These are phyloP conservation scores for Halisarca cf. caerulea DNA, from an alignment of 37 sponge, comb jelly and placozoan species.

Conservation along the genomic window DNA sequence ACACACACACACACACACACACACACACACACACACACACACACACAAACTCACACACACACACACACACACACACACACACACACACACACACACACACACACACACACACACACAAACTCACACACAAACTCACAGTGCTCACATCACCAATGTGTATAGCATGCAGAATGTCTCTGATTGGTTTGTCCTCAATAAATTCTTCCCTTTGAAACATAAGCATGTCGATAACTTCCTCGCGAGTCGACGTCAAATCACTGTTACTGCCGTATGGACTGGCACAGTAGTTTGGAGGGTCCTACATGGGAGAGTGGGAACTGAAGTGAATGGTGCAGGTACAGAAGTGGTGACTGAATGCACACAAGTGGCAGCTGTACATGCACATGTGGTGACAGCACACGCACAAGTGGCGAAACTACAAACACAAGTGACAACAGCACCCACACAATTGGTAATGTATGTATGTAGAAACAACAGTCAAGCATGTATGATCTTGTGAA, in stretches of 20 bases:
- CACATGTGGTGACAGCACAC: too few species aligned
- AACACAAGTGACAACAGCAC: too few species aligned
- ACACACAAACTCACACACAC: conserved; percentile 5
- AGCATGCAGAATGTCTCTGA: background rate
- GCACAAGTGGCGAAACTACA: too few species aligned
- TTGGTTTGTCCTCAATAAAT: background rate
- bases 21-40: conserved; percentile 1
- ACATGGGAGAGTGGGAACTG: too few species aligned
- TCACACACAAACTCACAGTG: background rate
- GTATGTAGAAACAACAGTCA: too few species aligned
- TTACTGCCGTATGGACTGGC: background rate
- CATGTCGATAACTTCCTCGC: background rate
- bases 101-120: background rate
- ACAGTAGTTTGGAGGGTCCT: background rate
- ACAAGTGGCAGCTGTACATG: too few species aligned
- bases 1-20: conserved; percentile 13
- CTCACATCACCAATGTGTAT: background rate
- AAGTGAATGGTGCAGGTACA: too few species aligned
- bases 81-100: conserved; percentile 10
- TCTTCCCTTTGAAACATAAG: background rate
- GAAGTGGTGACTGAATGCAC: too few species aligned
- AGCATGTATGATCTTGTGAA: too few species aligned
- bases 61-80: conserved; percentile 20
- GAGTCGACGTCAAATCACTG: background rate
- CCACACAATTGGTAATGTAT: too few species aligned